Conservation (phyloP, 1,140 invertebrate genomes). For the Lerema accius region DNA sequence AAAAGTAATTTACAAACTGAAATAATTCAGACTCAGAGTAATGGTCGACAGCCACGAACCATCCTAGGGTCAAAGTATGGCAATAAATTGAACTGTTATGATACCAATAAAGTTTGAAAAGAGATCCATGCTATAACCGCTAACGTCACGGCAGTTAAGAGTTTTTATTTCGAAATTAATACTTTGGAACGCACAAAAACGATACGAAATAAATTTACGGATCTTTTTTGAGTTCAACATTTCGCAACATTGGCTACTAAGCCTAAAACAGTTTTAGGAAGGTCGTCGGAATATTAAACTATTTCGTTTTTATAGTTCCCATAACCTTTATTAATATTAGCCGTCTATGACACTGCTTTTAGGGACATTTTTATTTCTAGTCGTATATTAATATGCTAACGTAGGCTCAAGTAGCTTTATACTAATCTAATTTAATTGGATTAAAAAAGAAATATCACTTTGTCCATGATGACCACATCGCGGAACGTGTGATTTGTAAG, state of each 20-base stretch:
- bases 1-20: slow-evolving; percentile 43
- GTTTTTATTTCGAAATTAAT: slow-evolving; percentile 54
- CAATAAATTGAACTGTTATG: slow-evolving; percentile 53
- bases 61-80: slow-evolving; percentile 49
- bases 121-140: slow-evolving; percentile 47
- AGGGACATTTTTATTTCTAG: too few species aligned
- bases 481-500: too few species aligned
- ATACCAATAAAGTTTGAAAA: slow-evolving; percentile 48
- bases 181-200: slow-evolving; percentile 32
- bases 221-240: background rate
- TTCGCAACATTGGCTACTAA: background rate
- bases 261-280: background rate
- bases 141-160: slow-evolving; percentile 47
- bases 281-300: too few species aligned
- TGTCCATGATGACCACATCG: too few species aligned
- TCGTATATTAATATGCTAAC: too few species aligned
- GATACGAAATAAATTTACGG: background rate
- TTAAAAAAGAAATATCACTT: too few species aligned
- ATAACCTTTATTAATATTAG: too few species aligned
- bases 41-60: slow-evolving; percentile 47
- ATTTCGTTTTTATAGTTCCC: too few species aligned
- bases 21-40: slow-evolving; percentile 42
- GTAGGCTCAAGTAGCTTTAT: too few species aligned
- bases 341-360: too few species aligned
- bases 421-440: too few species aligned